Percentiles rank a stretch among this genome's conserved stretches.
phyloP scores from a whole-genome alignment of 2,888 invertebrate genomes.

The Stenoptilia bipunctidactyla region DNA sequence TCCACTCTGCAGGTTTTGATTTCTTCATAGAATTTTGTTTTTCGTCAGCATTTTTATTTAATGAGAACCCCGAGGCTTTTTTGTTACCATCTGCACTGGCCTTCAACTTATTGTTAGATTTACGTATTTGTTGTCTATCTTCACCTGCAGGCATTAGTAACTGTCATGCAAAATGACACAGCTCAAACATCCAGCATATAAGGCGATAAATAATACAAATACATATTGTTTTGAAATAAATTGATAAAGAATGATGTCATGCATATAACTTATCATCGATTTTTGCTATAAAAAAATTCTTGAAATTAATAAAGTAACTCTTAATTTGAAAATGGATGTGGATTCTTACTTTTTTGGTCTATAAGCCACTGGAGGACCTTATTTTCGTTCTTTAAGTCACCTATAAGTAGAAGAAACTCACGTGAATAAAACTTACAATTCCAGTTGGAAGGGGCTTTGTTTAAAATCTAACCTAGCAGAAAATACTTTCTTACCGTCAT shows the following conservation, averaged over 20 bases:
- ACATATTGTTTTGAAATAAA: conserved; percentile 31
- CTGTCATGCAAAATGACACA: conserved; percentile 72
- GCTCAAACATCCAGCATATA: conserved; percentile 68
- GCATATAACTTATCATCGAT: conserved; percentile 40
- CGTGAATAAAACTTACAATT: neutral
- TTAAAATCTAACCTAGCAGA: neutral
- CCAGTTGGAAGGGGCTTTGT: neutral
- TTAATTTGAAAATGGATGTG: conserved; percentile 63
- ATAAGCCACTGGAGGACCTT: conserved; percentile 96
- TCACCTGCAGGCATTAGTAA: conserved; percentile 74
- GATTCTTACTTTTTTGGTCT: conserved; percentile 95
- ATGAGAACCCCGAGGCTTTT: conserved; percentile 40
- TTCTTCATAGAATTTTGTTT: conserved; percentile 24
- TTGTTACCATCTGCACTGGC: conserved; percentile 65
- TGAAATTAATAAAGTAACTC: conserved; percentile 27
- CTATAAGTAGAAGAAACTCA: conserved; percentile 71
- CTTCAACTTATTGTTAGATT: conserved; percentile 59
- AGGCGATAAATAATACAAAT: conserved; percentile 43
- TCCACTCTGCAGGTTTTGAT: conserved; percentile 25
- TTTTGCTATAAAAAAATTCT: conserved; percentile 24
- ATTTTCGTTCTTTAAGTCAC: conserved; percentile 94
- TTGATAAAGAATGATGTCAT: conserved; percentile 64
- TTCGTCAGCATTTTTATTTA: conserved; percentile 25
- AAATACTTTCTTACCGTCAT: conserved; percentile 81
- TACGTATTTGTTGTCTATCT: conserved; percentile 62